Percentiles rank a stretch among this genome's conserved stretches.
Conservation (phyloP, 2,113 vertebrate species). For the Dicentrarchus labrax region DNA sequence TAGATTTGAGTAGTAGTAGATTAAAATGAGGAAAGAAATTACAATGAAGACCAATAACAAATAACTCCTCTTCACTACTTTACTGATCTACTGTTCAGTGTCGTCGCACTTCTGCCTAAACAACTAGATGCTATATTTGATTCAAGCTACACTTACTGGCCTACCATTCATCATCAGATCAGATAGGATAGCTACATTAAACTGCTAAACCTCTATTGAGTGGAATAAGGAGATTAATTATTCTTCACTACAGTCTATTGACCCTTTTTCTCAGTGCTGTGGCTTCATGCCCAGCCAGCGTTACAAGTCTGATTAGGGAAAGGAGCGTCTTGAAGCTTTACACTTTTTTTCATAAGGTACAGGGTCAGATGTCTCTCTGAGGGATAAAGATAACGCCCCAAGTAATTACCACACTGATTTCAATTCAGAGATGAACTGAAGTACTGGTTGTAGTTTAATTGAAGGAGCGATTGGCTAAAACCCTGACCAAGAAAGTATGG, state of each 20-base stretch:
- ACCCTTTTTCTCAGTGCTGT: conserved; percentile 49
- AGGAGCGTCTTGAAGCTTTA: not conserved
- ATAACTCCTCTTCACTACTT: not conserved
- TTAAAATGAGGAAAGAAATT: not conserved
- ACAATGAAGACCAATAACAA: not conserved
- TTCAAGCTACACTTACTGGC: not conserved
- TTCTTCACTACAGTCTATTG: conserved; percentile 50
- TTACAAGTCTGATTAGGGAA: conserved; percentile 21
- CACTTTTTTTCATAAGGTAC: not conserved
- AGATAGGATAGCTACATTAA: conserved; percentile 45
- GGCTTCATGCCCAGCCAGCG: conserved; percentile 56
- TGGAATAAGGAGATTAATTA: conserved; percentile 57
- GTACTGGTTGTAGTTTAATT: not conserved
- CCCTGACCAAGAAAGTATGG: not conserved
- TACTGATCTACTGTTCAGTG: not conserved
- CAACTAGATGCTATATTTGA: conserved; percentile 11
- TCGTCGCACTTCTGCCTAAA: not conserved
- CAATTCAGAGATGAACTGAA: not conserved
- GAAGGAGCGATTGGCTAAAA: not conserved
- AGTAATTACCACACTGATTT: conserved; percentile 25
- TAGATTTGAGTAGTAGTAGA: not conserved
- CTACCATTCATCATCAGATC: conserved; percentile 36
- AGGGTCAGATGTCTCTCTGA: conserved; percentile 14
- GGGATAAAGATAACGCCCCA: conserved; percentile 11
- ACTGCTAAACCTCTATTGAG: conserved; percentile 48